phyloP scores from a whole-genome alignment of 2,797 vertebrate species.

The Luscinia luscinia region DNA sequence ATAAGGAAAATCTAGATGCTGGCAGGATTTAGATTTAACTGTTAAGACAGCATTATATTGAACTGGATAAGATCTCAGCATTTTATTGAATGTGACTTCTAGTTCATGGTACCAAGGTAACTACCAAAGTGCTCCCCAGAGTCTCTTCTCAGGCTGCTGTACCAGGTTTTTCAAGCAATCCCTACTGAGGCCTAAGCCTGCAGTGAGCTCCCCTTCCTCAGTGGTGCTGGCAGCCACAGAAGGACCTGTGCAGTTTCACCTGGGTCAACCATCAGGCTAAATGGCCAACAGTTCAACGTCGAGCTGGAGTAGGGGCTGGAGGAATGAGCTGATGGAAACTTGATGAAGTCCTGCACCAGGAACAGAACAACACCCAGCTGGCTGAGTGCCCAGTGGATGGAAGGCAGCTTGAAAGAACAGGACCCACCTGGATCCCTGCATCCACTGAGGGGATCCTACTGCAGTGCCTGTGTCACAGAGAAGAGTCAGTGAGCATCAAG shows the following conservation, averaged over 20 bases:
- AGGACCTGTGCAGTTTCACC: rapidly evolving
- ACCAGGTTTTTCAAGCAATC: neutral
- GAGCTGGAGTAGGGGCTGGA: neutral
- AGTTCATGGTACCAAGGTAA: neutral
- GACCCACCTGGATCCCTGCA: neutral
- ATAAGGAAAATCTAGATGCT: neutral
- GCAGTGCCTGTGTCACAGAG: neutral
- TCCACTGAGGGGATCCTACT: neutral
- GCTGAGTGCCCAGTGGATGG: neutral
- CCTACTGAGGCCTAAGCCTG: neutral
- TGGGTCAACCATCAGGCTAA: neutral
- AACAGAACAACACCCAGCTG: neutral
- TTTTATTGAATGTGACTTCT: neutral
- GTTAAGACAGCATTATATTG: neutral
- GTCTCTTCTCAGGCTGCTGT: neutral
- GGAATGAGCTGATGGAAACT: neutral
- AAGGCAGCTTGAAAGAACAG: neutral
- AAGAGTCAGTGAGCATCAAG: neutral
- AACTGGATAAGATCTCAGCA: neutral
- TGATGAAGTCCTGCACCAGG: neutral
- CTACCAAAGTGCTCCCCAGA: neutral
- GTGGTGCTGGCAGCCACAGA: neutral
- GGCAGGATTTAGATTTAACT: conserved; percentile 2
- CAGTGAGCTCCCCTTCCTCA: neutral
- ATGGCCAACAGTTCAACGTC: rapidly evolving